Base-by-base conservation (phyloP, 2,888 invertebrate genomes). In the Amphipyra berbera region DNA sequence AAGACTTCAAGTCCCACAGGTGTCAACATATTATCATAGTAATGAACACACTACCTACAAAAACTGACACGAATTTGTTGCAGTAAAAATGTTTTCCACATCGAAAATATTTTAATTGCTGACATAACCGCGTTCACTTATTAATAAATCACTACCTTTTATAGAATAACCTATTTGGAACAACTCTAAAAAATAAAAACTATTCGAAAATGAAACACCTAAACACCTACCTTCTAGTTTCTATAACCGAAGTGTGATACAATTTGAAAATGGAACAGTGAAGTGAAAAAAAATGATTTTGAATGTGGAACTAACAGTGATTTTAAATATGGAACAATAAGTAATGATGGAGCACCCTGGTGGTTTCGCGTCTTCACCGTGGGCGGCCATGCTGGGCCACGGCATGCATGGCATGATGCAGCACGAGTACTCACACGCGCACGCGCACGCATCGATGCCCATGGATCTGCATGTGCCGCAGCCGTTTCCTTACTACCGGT, bases 381-480 rank as follows among this genome's bases (percentile, higher is more conserved):
- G 97, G 97, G 97, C 97, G 82, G 97, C 96, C 86, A 95, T 97
- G 95, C 93, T 96, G 89, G 96, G 97, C 87, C 96, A 96, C 90
- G 95, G 95, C 78, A 93, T 95, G 90, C 95, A 95, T 77, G 96
- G 95, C 83, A 96, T 96, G 95, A 95, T 96, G 95, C 96, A 96
- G 89, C 96, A 96, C 80, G 95, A 96, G 69, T 95, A 96, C 89
- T 89, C 95, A 42, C 95, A 95, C 82, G 95, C 95, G 66, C 96
- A 96, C 87, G 96, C 96, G 78, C 96, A 96, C 79, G 93, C 93
- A 15, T 94, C 95, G 81, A 96, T 97, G 96, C 98, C 98, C 55
- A 98, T 98, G 98, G 98, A 98, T 91, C 96, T 98, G 82, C 98
- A 98, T 93, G 98, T 98, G 90, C 97, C 98, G 53, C 98, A 98